Evolutionary conservation across 2,797 vertebrate genomes (phyloP).

Genomic region (Astyanax mexicanus): DNA sequence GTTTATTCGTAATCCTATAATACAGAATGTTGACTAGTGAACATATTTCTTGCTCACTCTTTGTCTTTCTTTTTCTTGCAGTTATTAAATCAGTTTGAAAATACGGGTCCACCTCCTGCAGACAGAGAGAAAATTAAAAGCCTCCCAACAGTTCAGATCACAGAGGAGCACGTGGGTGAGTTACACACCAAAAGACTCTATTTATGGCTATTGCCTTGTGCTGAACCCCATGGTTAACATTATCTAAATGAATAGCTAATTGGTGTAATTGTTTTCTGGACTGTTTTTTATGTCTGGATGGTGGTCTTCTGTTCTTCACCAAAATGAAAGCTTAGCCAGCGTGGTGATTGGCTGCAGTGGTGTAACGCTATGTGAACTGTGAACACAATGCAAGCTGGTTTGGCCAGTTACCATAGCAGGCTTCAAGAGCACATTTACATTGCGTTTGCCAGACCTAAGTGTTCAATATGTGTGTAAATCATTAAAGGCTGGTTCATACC

Average conservation of each 20-base stretch:
- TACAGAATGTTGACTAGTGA: too few species aligned
- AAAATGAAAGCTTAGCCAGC: not conserved
- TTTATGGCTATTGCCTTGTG: not conserved
- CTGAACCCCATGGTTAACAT: not conserved
- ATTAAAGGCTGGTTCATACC: too few species aligned
- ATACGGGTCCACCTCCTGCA: constrained; percentile 95
- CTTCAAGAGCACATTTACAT: constrained; percentile 5
- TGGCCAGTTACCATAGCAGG: not conserved
- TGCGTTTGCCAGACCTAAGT: constrained; percentile 3
- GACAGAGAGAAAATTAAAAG: constrained; percentile 94
- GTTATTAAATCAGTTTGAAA: constrained; percentile 99
- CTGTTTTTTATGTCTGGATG: not conserved
- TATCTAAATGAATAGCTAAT: not conserved
- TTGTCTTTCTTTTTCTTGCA: constrained; percentile 60
- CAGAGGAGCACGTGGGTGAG: constrained; percentile 94
- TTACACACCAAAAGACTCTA: constrained; percentile 31
- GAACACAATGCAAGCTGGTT: not conserved
- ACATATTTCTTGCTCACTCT: not conserved
- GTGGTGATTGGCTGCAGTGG: too few species aligned
- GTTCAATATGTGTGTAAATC: not conserved
- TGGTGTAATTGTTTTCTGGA: not conserved
- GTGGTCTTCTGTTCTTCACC: not conserved
- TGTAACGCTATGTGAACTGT: not conserved
- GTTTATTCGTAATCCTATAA: too few species aligned
- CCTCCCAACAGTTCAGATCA: constrained; percentile 90